These are phyloP conservation scores for Leptodactylus fuscus DNA, from an alignment of 2,113 vertebrate genomes.

Conservation along the genomic window DNA sequence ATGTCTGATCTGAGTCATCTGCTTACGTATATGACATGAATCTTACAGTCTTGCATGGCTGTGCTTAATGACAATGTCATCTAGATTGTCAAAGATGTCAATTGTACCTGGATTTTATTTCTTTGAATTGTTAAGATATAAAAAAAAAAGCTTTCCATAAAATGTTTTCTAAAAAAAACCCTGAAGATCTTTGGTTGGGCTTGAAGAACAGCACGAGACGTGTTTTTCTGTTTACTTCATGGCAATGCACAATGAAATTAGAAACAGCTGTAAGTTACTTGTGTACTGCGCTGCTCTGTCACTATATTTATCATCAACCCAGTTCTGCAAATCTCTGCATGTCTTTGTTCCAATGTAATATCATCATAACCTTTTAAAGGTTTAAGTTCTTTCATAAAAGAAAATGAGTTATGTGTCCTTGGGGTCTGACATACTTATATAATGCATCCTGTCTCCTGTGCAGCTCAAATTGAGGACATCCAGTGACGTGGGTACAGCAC, in stretches of 20 bases:
- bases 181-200: not conserved
- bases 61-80: no score
- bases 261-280: conserved; percentile 16
- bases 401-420: conserved; percentile 57
- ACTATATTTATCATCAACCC: conserved; percentile 49
- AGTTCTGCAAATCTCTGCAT: conserved; percentile 13
- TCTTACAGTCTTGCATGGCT: no score
- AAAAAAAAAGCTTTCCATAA: not conserved
- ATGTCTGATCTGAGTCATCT: no score
- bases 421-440: conserved; percentile 59
- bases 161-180: no score
- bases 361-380: conserved; percentile 54
- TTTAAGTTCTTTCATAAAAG: conserved; percentile 56
- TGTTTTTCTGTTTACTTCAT: conserved; percentile 15
- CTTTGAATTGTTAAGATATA: not conserved
- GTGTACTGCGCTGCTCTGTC: conserved; percentile 15
- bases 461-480: conserved; percentile 46
- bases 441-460: conserved; percentile 48
- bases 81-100: no score
- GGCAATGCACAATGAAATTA: conserved; percentile 5
- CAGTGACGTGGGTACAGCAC: conserved; percentile 49
- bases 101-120: no score
- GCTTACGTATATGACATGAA: no score
- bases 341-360: conserved; percentile 50
- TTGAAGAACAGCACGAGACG: not conserved